phyloP scores from a whole-genome alignment of 2,797 vertebrate genomes.

The Perdix hodgsoniae region DNA sequence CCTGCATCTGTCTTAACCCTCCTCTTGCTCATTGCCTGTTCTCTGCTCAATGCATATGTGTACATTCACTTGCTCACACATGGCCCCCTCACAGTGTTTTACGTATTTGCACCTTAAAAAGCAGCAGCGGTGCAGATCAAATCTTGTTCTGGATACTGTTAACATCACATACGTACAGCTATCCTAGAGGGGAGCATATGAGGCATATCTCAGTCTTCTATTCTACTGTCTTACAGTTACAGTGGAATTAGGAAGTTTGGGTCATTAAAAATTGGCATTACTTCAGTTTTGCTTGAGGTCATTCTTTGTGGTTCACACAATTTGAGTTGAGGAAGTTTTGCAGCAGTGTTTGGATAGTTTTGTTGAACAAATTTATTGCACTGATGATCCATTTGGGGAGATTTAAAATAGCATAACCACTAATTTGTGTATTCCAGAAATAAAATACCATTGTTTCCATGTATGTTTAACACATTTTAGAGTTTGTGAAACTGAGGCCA shows the following conservation, averaged over 20 bases:
- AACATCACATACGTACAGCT: not conserved
- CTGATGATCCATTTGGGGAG: not conserved
- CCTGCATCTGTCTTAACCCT: not conserved
- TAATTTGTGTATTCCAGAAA: not conserved
- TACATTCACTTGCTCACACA: not conserved
- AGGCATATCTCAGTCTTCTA: not conserved
- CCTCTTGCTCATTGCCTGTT: not conserved
- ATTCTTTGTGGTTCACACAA: not conserved
- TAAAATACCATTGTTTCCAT: not conserved
- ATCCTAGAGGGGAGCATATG: not conserved
- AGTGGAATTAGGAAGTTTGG: not conserved
- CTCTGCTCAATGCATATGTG: accelerated
- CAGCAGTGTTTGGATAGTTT: not conserved
- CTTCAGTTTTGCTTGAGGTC: not conserved
- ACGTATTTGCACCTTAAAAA: not conserved
- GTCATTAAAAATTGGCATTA: not conserved
- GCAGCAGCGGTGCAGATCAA: not conserved
- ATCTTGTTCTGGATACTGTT: not conserved
- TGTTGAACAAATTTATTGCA: not conserved
- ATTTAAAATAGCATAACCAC: not conserved
- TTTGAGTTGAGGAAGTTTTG: not conserved
- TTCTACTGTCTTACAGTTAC: not conserved
- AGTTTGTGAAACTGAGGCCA: not conserved
- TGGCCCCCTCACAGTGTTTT: not conserved
- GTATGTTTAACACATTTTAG: not conserved